These are phyloP conservation scores for Polymixis lichenea DNA, from an alignment of 2,888 invertebrate species.

Conservation along the genomic window DNA sequence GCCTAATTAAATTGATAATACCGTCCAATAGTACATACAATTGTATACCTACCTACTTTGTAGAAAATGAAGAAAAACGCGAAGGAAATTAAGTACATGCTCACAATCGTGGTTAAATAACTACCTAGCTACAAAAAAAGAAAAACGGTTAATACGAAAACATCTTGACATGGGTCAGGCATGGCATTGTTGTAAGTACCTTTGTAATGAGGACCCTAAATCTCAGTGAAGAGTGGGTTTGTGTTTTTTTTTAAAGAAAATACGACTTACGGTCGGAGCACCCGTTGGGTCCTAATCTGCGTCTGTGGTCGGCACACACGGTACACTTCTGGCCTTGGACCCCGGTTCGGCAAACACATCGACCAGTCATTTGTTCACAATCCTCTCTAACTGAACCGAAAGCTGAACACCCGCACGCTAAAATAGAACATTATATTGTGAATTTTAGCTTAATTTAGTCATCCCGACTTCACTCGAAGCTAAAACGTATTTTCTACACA, in stretches of 20 bases:
- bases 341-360: slow-evolving; percentile 96
- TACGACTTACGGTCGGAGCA: slow-evolving; percentile 87
- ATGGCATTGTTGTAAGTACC: slow-evolving; percentile 69
- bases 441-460: too few species aligned
- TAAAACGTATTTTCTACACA: slow-evolving; percentile 2
- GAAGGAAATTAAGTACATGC: slow-evolving; percentile 55
- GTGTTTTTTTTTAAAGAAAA: slow-evolving; percentile 63
- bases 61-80: slow-evolving; percentile 31
- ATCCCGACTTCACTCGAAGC: not conserved
- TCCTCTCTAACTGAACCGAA: slow-evolving; percentile 97
- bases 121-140: slow-evolving; percentile 57
- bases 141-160: slow-evolving; percentile 71
- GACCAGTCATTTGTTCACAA: slow-evolving; percentile 98
- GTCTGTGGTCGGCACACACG: slow-evolving; percentile 94
- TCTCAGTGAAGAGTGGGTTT: slow-evolving; percentile 62
- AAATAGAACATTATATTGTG: slow-evolving; percentile 49
- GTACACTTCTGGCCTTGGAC: slow-evolving; percentile 97
- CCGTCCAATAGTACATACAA: slow-evolving; percentile 5
- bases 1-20: slow-evolving; percentile 37
- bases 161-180: slow-evolving; percentile 75
- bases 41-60: not conserved
- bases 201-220: slow-evolving; percentile 68
- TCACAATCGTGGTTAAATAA: slow-evolving; percentile 47
- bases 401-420: slow-evolving; percentile 97
- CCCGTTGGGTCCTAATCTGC: slow-evolving; percentile 94